Evolutionary conservation across 2,797 vertebrate species (phyloP), one percentile per base, ranked within the genome.

Genomic region (Fringilla coelebs): DNA sequence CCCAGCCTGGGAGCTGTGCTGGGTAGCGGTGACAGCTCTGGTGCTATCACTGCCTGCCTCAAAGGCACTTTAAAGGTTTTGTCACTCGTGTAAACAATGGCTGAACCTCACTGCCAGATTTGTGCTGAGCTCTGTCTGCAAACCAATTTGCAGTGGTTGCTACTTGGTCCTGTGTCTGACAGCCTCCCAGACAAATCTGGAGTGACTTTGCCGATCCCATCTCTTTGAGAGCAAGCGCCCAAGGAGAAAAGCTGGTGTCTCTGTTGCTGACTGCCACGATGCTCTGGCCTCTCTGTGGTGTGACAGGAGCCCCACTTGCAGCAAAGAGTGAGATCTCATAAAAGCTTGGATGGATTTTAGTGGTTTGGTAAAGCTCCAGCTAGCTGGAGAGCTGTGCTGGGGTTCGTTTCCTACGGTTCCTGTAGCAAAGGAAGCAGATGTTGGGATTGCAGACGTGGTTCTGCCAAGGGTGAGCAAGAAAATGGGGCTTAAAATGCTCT

Each of bases 181-280:
- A 28, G 46, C 43, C n/a, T 82, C 38, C 57, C 60, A 78, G 84
- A 68, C 83, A 92, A 34, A 85, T 76, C 18, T 43, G 36, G n/a
- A 83, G 41, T 63, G 63, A 72, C 54, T 85, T 70, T 77, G 61
- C 81, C 86, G 65, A 73, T 54, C 29, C 55, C 20, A 6, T 85
- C 31, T 60, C n/a, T 48, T 31, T 43, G 76, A 68, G 46, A 80
- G 29, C 18, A 7, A 55, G 18, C 25, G 49, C 65, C 36, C 29
- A n/a, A 66, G 85, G 65, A 78, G 48, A 66, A 71, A 46, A 81
- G n/a, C n/a, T 70, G 28, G 26, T 48, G 51, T 76, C 15, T 70
- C 0, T 2, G 4, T 11, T 88, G 71, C 32, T 3, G 0, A 26
- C n/a, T 70, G 70, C 79, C 2, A 1, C 5, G 2, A 12, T 73